phyloP scores from a whole-genome alignment of 2,797 vertebrate genomes.

The Oreortyx pictus region DNA sequence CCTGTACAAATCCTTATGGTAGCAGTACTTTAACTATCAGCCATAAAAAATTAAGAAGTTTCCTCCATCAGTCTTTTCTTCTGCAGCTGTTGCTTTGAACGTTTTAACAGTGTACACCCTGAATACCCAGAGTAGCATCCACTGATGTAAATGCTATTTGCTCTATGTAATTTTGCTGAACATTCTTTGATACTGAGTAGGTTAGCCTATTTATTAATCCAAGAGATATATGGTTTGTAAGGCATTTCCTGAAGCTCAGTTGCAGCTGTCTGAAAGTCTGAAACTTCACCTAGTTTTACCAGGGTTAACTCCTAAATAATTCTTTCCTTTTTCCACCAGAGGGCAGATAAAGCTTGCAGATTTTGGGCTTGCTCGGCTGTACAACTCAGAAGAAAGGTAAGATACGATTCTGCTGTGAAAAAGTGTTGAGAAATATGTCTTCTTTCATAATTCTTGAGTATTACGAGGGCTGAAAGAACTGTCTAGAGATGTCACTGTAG shows the following conservation, averaged over 20 bases:
- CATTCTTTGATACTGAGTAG: not conserved
- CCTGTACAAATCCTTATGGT: not conserved
- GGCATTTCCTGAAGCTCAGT: not conserved
- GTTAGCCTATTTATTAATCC: not conserved
- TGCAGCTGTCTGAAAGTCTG: not conserved
- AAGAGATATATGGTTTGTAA: not conserved
- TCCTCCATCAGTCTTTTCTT: not conserved
- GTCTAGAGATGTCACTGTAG: not conserved
- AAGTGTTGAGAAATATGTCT: not conserved
- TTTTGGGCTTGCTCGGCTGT: conserved; percentile 86
- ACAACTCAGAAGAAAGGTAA: conserved; percentile 89
- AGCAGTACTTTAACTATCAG: not conserved
- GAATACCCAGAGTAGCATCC: not conserved
- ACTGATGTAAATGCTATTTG: not conserved
- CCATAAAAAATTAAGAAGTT: not conserved
- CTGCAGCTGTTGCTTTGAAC: not conserved
- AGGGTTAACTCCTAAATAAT: conserved; percentile 10
- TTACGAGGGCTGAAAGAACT: not conserved
- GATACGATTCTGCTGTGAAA: conserved; percentile 10
- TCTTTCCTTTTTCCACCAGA: conserved; percentile 80
- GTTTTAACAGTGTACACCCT: not conserved
- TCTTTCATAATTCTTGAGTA: not conserved
- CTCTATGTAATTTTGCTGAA: not conserved
- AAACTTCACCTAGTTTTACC: not conserved
- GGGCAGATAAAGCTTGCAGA: conserved; percentile 89